Evolutionary conservation across 2,113 vertebrate genomes (phyloP), one percentile per base, ranked within the genome.

Genomic region (Erinaceus europaeus): DNA sequence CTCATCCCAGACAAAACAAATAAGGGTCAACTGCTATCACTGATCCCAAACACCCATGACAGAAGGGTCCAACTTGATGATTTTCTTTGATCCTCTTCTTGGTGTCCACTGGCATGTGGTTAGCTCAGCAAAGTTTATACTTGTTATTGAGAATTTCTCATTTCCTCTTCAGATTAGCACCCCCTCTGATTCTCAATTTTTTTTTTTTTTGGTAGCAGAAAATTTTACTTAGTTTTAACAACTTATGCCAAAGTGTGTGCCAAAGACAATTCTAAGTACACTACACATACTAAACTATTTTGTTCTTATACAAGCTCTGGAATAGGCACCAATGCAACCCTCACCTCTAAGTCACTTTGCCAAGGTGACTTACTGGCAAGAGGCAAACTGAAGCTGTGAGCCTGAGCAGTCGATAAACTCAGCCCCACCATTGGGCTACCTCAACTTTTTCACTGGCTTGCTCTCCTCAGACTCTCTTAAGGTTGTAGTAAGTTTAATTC

Each of bases 1-100:
- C 36, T 86, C 61, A 72, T 76, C 86, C 84, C 59, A 92, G 69
- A 89, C 74, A 87, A 87, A 91, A 78, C 61, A 85, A 90, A 72
- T 48, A 74, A 85, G 75, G 83, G 89, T 74, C 91, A 92, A 25
- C 53, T 59, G 68, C 74, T 67, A 74, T 64, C 88, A 82, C 1
- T 85, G 79, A 95, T 59, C 82, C 83, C 73, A 29, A 81, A 87
- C 25, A 76, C 25, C 48, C 57, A 55, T 21, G 53, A 64, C 36
- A 32, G 82, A 42, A 57, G 57, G 72, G 40, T 18, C 42, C 25
- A 59, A 40, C 44, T 79, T 77, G 86, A 53, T 82, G 65, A 82
- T 74, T 71, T 71, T 52, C 52, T 86, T 91, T 89, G 81, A 84
- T 92, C 68, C n/a, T 77, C 15, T 36, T 73, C 59, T 80, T 25